Evolutionary conservation across 2,888 invertebrate genomes (phyloP).

Genomic region (Biston betularia): DNA sequence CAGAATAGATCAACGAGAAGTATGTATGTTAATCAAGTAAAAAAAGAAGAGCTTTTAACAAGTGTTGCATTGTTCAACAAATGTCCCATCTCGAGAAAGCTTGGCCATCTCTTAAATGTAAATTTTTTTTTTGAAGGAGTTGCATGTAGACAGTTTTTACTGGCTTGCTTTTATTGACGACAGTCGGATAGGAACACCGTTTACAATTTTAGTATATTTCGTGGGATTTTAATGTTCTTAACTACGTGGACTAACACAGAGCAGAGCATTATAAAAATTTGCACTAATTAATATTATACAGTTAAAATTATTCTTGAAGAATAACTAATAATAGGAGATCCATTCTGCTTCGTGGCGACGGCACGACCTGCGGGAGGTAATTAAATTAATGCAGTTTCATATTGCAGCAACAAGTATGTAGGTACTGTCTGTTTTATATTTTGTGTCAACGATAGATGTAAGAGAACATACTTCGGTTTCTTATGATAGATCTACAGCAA

Average conservation of each 20-base stretch:
- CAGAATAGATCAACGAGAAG: neutral
- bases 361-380: conserved; percentile 57
- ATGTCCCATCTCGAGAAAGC: too few relatives aligned
- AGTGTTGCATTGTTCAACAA: neutral
- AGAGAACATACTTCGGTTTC: too few relatives aligned
- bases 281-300: conserved; percentile 66
- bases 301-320: conserved; percentile 69
- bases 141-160: too few relatives aligned
- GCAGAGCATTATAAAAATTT: conserved; percentile 70
- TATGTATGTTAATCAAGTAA: neutral
- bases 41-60: too few relatives aligned
- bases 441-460: too few relatives aligned
- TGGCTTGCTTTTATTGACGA: neutral
- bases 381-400: conserved; percentile 21
- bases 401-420: neutral
- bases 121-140: too few relatives aligned
- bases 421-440: too few relatives aligned
- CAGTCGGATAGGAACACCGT: neutral
- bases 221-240: conserved; percentile 47
- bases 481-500: too few relatives aligned
- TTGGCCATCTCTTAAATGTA: too few relatives aligned
- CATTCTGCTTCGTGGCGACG: conserved; percentile 68
- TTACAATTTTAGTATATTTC: conserved; percentile 10
- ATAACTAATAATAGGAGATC: conserved; percentile 76
- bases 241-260: conserved; percentile 60